Evolutionary conservation across 2,888 invertebrate species (phyloP), one percentile per base, ranked within the genome.

Genomic region (Alcis repandata): DNA sequence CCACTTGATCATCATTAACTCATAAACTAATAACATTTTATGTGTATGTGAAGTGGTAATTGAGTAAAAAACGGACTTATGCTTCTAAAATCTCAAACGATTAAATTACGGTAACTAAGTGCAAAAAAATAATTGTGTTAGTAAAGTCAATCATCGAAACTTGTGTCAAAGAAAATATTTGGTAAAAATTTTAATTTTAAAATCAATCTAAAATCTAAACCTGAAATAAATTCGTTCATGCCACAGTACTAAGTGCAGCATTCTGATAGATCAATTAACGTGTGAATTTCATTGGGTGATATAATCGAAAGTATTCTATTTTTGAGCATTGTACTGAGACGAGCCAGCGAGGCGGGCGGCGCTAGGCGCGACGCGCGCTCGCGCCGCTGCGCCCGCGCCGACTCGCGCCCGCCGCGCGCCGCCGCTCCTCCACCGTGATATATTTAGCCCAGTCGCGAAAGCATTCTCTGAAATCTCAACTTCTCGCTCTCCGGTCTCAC

Each of bases 381-480:
- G 70, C 74, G 59, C 65, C 73, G 72, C 68, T 54, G 65, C 68
- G 63, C 63, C 64, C 58, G 69, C 70, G 61, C 52, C 71, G 70
- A 78, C 79, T 78, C 75, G 65, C 71, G 74, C 70, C 64, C 70
- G 69, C 78, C 59, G 77, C 71, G n/a, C 17, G 33, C 27, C 40
- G 38, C 40, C 43, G 71, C 72, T 72, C 74, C 67, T 79, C 67
- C 67, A 74, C 76, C 73, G 74, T 69, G 87, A 76, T 92, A 91
- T 89, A 89, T 90, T 91, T 92, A 92, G 92, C 84, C 82, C 72
- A 77, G 79, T 80, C 88, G 85, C 91, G 86, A 90, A 91, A 91
- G 87, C 90, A 90, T 92, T 91, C 90, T 89, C 85, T 85, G 84
- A 89, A 90, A 91, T 87, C 86, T 87, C 85, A 86, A 90, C 89